Conservation (phyloP, 2,888 invertebrate genomes). For the Conomelus anceps region DNA sequence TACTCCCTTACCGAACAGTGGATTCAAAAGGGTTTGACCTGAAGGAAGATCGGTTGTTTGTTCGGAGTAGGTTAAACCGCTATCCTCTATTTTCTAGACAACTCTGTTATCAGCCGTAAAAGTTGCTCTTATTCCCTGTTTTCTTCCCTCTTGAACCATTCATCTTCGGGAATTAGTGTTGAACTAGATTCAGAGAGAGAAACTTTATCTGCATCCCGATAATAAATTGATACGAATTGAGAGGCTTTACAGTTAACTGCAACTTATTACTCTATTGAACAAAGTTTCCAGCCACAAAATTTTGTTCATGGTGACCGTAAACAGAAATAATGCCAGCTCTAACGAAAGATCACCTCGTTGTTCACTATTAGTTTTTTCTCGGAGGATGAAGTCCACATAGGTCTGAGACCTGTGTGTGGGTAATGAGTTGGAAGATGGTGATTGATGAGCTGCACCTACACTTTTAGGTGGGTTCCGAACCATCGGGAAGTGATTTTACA, state of each 20-base stretch:
- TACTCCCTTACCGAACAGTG: background rate
- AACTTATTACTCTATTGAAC: background rate
- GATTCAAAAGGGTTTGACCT: background rate
- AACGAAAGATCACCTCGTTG: too few relatives aligned
- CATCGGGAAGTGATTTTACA: too few relatives aligned
- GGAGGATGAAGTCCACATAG: too few relatives aligned
- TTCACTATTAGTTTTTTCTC: too few relatives aligned
- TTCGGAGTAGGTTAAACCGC: background rate
- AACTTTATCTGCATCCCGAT: background rate
- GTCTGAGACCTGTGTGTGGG: too few relatives aligned
- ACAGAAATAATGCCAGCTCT: too few relatives aligned
- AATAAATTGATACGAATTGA: background rate
- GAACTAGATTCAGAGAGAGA: background rate
- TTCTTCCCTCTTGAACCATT: background rate
- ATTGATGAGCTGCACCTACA: too few relatives aligned
- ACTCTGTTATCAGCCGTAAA: background rate
- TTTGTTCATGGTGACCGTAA: background rate
- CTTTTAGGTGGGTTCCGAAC: too few relatives aligned
- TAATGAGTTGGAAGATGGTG: too few relatives aligned
- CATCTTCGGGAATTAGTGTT: background rate
- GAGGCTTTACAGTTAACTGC: background rate
- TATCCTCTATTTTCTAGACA: background rate
- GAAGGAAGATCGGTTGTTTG: background rate
- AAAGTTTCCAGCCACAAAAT: background rate
- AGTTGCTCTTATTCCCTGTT: background rate